Percentiles rank a stretch among this genome's conserved stretches.
Evolutionary conservation across 2,888 invertebrate species (phyloP).

Genomic region (Drosophila quinaria): DNA sequence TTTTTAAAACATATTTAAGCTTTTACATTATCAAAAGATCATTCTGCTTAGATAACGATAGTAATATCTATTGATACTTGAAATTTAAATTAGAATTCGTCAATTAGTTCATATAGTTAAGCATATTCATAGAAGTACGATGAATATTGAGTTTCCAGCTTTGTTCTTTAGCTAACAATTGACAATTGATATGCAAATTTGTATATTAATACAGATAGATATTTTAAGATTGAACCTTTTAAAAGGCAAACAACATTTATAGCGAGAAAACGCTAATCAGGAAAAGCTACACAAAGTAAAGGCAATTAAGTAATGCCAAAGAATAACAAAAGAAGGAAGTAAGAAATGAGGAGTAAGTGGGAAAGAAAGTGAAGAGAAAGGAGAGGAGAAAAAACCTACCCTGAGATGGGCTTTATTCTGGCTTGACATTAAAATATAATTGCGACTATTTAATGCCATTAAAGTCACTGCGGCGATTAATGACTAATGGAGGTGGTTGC

Average conservation of each 20-base stretch:
- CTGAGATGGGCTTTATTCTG: slow-evolving; percentile 31
- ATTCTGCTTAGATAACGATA: not conserved
- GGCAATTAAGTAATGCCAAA: slow-evolving; percentile 68
- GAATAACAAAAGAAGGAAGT: not conserved
- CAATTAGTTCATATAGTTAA: slow-evolving; percentile 7
- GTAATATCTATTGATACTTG: not conserved
- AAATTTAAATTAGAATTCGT: slow-evolving; percentile 14
- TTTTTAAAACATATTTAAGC: not conserved
- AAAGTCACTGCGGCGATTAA: slow-evolving; percentile 80
- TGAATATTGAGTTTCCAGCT: not conserved
- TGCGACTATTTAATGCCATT: slow-evolving; percentile 83
- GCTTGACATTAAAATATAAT: slow-evolving; percentile 76
- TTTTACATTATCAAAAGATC: not conserved
- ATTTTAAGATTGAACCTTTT: slow-evolving; percentile 4
- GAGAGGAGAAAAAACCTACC: slow-evolving; percentile 32
- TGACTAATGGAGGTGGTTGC: slow-evolving; percentile 72
- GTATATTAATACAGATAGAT: slow-evolving; percentile 2
- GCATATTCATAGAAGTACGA: not conserved
- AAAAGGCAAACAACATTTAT: slow-evolving; percentile 4
- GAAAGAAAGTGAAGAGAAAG: not conserved
- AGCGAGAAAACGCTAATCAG: slow-evolving; percentile 46
- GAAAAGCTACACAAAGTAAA: slow-evolving; percentile 22
- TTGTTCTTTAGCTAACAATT: not conserved
- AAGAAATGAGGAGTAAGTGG: not conserved
- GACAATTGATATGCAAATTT: slow-evolving; percentile 52